Conservation (phyloP, 2,888 invertebrate genomes). For the Drosophila acutilabella region DNA sequence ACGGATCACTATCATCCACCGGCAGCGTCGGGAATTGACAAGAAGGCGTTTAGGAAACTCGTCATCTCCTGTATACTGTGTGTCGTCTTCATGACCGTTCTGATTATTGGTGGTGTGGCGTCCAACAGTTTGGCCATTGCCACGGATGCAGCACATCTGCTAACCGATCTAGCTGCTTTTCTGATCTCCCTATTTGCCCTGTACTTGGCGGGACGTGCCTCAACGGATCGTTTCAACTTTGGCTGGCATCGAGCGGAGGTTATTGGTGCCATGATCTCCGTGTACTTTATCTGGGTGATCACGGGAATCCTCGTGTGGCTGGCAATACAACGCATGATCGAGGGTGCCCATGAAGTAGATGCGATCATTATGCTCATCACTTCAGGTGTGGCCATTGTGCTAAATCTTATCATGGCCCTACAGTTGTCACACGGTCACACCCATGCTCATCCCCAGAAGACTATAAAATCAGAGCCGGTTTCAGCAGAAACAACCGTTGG, state of each 20-base stretch:
- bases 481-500: neutral
- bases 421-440: slow-evolving; percentile 55
- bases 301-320: slow-evolving; percentile 97
- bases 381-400: slow-evolving; percentile 94
- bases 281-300: slow-evolving; percentile 98
- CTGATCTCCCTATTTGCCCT: slow-evolving; percentile 65
- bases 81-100: slow-evolving; percentile 52
- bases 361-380: slow-evolving; percentile 95
- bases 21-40: slow-evolving; percentile 36
- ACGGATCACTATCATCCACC: slow-evolving; percentile 59
- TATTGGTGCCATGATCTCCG: slow-evolving; percentile 97
- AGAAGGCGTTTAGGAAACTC: slow-evolving; percentile 48
- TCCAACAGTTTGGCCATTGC: slow-evolving; percentile 70
- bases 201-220: slow-evolving; percentile 48
- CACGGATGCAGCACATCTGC: slow-evolving; percentile 68
- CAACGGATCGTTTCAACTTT: slow-evolving; percentile 90
- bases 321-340: slow-evolving; percentile 93
- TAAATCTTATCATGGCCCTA: slow-evolving; percentile 90
- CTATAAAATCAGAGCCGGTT: neutral
- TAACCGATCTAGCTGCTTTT: slow-evolving; percentile 64
- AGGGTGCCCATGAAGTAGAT: slow-evolving; percentile 93
- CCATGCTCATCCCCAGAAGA: slow-evolving; percentile 24
- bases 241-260: slow-evolving; percentile 98
- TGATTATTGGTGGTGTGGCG: slow-evolving; percentile 57
- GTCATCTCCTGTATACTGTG: slow-evolving; percentile 62